Evolutionary conservation across 1,140 invertebrate species (phyloP).

Genomic region (Drosophila arawakana): DNA sequence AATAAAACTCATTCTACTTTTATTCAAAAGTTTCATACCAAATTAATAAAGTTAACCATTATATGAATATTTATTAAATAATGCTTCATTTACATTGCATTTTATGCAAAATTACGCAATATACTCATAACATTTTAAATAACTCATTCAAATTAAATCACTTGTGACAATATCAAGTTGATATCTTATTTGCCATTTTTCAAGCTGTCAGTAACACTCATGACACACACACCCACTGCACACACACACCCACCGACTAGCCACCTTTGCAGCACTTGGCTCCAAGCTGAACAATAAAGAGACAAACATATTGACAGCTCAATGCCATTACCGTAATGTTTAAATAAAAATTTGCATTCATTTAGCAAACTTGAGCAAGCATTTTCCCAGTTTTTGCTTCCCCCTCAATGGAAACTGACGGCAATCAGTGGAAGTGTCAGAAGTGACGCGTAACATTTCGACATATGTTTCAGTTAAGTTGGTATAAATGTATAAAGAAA

Average conservation of each 20-base stretch:
- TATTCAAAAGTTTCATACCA: too few relatives aligned
- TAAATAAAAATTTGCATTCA: conserved; percentile 82
- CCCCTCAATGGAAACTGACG: conserved; percentile 27
- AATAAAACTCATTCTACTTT: too few relatives aligned
- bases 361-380: conserved; percentile 52
- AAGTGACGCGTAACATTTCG: conserved; percentile 48
- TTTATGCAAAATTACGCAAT: not conserved
- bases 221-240: conserved; percentile 19
- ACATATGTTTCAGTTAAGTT: conserved; percentile 75
- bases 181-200: conserved; percentile 71
- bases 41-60: too few relatives aligned
- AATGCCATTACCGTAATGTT: conserved; percentile 79
- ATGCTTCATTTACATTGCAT: not conserved
- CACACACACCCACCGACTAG: not conserved
- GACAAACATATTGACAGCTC: conserved; percentile 80
- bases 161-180: conserved; percentile 43
- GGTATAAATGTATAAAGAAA: conserved; percentile 36
- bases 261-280: conserved; percentile 12
- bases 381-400: not conserved
- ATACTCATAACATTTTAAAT: not conserved
- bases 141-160: conserved; percentile 50
- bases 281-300: conserved; percentile 58
- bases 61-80: not conserved
- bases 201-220: conserved; percentile 69
- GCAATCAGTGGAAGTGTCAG: conserved; percentile 72